Base-by-base conservation (phyloP, 1,140 invertebrate genomes). In the Pseudomyrmex flavicornis region DNA sequence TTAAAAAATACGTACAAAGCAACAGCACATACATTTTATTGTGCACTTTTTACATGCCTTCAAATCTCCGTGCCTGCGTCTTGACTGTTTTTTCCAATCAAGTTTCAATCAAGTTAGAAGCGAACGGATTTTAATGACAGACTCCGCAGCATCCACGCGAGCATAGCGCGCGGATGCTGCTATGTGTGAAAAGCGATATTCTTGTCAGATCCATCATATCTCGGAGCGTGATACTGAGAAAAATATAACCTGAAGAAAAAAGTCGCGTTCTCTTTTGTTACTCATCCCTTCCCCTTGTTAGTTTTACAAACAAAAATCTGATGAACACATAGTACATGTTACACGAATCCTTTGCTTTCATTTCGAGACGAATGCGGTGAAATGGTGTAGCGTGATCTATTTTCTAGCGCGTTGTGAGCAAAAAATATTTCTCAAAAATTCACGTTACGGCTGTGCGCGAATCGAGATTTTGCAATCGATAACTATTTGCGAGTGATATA, bases 401-500 rank as follows among this genome's bases (percentile, higher is more conserved):
- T 79, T 79, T 65, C 22, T 5, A 46, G 35, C 61, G 48, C n/a
- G 15, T 46, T 20, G 46, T 15, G 65, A 63, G 82, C 69, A 48
- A 73, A 73, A 77, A 59, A 22, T 58, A 58, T 17, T 17, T 35
- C 2, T 15, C 22, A n/a, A 17, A 77, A 26, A 73, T 54, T 52
- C 69, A 7, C 17, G 2, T 13, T 0, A 22, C 12, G 48, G 44
- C 22, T n/a, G 44, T 26, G 59, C 35, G 10, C 12, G 50, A 48
- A 75, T 74, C 56, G 50, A 87, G 12, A 12, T 12, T 12, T 26
- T n/a, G 17, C 50, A 50, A 86, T 87, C 68, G 52, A 86, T 86
- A 79, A 26, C 61, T 68, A 84, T 84, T 80, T 63, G 46, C 48
- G 54, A 62, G 74, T 84, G 83, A 84, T 73, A 80, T 68, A 62